Evolutionary conservation across 2,797 vertebrate genomes (phyloP).

Genomic region (Avahi laniger): DNA sequence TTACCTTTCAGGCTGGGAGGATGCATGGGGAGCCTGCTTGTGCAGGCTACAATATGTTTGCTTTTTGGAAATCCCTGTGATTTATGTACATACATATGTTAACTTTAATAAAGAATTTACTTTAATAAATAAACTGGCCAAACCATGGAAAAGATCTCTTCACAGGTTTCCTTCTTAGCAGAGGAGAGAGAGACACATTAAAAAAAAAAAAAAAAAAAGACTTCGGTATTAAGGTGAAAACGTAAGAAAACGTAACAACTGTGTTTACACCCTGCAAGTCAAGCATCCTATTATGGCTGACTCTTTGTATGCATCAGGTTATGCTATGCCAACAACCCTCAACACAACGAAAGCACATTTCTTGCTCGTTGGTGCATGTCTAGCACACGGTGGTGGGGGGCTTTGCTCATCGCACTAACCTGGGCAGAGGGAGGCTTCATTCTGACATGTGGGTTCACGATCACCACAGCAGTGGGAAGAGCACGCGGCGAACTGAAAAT

Average conservation of each 20-base stretch:
- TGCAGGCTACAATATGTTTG: not conserved
- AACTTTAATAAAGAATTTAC: not conserved
- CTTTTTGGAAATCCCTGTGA: not conserved
- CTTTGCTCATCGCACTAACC: not conserved
- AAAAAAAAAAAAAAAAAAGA: not conserved
- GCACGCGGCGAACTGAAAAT: fast-evolving
- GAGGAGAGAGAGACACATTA: not conserved
- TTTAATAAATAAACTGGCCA: not conserved
- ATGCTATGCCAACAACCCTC: fast-evolving
- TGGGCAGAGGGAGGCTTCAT: not conserved
- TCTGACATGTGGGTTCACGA: not conserved
- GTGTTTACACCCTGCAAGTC: not conserved
- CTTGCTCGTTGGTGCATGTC: not conserved
- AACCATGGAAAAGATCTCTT: not conserved
- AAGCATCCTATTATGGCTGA: not conserved
- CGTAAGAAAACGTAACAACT: not conserved
- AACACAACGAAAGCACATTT: no score
- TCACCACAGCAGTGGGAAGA: not conserved
- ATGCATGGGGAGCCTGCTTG: no score
- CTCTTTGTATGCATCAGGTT: not conserved
- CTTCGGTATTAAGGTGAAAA: not conserved
- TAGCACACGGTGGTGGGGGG: fast-evolving
- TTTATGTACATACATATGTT: not conserved
- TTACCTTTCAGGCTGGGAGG: not conserved
- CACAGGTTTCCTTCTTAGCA: not conserved